Evolutionary conservation across 2,113 vertebrate species (phyloP), one percentile per base, ranked within the genome.

Genomic region (Dendrocopos noguchii): DNA sequence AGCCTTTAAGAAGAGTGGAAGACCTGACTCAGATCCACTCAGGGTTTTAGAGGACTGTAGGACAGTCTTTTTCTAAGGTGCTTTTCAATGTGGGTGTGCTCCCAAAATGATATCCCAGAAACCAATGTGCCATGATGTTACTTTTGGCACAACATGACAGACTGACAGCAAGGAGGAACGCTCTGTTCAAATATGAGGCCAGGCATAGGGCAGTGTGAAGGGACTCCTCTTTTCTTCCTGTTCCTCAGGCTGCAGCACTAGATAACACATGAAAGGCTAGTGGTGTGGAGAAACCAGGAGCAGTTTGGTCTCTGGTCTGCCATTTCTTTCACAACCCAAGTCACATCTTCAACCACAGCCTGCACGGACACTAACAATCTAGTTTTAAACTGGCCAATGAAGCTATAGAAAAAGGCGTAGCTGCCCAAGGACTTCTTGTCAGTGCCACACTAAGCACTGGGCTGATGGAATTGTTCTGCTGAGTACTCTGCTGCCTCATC

Each of bases 201-300:
- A 78, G 65, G 31, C 42, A 39, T 27, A 46, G 55, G 16, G 25
- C 63, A 31, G 47, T 2, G 29, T 2, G 0, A 56, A 74, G 50
- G 34, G 28, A 13, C 42, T 74, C 15, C 60, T 52, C 56, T 55
- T 61, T 53, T 20, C 15, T 39, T 59, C 29, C 50, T 29, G 60
- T 28, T 47, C 22, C 0, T 1, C 18, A 33, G 25, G 25, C 64
- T 12, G n/a, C 18, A 67, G 31, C 18, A 57, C 22, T 7, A 22
- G 31, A 3, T 19, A 79, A 52, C 21, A 52, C 15, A 27, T 12
- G 44, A 52, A 57, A 75, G 10, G 17, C 31, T 74, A 65, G 67
- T 9, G 15, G n/a, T 16, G 44, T 19, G 22, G 39, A 79, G 27
- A 2, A 15, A 22, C 4, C 1, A 4, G 39, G 36, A 57, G 0